Conservation (phyloP, 1,140 invertebrate genomes). For the Tetramorium alpestre region DNA sequence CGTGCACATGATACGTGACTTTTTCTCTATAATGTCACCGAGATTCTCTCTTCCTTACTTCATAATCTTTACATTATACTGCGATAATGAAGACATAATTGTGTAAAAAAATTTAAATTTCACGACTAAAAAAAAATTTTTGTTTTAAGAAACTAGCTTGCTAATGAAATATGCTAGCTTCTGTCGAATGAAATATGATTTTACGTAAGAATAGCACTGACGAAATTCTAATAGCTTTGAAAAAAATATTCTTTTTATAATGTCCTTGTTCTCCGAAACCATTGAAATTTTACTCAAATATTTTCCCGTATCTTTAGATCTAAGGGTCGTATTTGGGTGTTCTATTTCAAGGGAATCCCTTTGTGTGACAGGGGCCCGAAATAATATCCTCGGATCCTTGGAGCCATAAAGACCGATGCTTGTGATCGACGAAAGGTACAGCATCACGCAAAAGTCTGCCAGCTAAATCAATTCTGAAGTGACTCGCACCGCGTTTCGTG, state of each 20-base stretch:
- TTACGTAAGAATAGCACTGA: background rate
- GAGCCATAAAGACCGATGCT: constrained; percentile 30
- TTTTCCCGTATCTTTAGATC: constrained; percentile 40
- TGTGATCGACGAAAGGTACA: constrained; percentile 45
- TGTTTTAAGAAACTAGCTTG: background rate
- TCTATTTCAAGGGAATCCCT: constrained; percentile 40
- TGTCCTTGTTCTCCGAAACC: background rate
- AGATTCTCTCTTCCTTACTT: background rate
- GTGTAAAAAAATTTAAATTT: background rate
- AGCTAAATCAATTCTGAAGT: constrained; percentile 29
- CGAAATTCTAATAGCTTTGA: background rate
- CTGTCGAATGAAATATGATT: background rate
- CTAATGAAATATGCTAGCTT: background rate
- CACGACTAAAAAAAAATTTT: background rate
- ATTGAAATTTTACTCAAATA: constrained; percentile 34
- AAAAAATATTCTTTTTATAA: background rate
- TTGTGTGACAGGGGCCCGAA: constrained; percentile 28
- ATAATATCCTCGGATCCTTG: constrained; percentile 13
- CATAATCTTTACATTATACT: background rate
- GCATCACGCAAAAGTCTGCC: constrained; percentile 37
- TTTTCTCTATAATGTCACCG: background rate
- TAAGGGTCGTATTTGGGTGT: constrained; percentile 12
- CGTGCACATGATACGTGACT: background rate
- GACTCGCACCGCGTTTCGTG: constrained; percentile 15
- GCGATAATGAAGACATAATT: background rate